Evolutionary conservation across 2,797 vertebrate species (phyloP).

Genomic region (Crax fasciolata): DNA sequence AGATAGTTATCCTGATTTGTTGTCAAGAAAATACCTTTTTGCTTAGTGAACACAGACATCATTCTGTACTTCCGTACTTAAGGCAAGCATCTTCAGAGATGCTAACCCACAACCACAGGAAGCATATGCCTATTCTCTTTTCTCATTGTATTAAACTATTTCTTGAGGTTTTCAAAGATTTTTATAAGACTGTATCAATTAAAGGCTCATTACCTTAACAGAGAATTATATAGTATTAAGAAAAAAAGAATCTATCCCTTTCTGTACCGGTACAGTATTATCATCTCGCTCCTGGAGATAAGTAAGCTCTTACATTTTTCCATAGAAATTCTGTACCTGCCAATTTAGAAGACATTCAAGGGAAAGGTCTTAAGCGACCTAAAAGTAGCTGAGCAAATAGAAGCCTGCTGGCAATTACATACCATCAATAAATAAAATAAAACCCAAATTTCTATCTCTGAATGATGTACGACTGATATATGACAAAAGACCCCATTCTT

Average conservation of each 20-base stretch:
- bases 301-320: not conserved
- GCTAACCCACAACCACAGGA: not conserved
- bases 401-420: not conserved
- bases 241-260: not conserved
- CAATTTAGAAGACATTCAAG: not conserved
- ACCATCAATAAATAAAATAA: not conserved
- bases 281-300: not conserved
- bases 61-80: not conserved
- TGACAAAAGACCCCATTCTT: not conserved
- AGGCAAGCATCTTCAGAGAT: not conserved
- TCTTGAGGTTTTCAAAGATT: not conserved
- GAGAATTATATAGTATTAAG: not conserved
- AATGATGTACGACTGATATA: not conserved
- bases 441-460: not conserved
- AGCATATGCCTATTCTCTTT: not conserved
- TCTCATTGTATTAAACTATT: not conserved
- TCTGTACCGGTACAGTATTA: not conserved
- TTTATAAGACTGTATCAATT: not conserved
- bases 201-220: not conserved
- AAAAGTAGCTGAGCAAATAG: not conserved
- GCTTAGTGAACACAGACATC: not conserved
- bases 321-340: not conserved
- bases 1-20: not conserved
- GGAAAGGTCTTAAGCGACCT: not conserved
- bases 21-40: not conserved